phyloP scores from a whole-genome alignment of 2,888 invertebrate genomes.

The Pollenia amentaria region DNA sequence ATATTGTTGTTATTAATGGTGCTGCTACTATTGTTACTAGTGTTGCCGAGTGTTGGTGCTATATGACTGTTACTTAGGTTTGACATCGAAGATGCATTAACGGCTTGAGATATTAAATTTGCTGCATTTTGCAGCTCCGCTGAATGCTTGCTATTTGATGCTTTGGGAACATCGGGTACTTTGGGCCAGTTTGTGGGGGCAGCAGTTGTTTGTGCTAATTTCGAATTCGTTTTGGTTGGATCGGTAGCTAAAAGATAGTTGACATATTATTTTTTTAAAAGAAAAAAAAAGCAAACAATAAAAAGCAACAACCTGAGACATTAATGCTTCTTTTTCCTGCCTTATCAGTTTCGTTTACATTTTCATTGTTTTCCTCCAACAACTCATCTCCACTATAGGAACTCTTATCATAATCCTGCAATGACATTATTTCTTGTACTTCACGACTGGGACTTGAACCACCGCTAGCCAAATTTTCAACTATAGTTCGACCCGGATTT shows the following conservation, averaged over 20 bases:
- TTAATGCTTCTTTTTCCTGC: conserved; percentile 32
- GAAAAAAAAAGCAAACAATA: neutral
- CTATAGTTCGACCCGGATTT: conserved; percentile 79
- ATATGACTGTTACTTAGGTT: conserved; percentile 71
- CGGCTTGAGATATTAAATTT: conserved; percentile 82
- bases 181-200: conserved; percentile 78
- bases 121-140: conserved; percentile 82
- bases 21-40: conserved; percentile 64
- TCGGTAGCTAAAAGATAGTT: conserved; percentile 67
- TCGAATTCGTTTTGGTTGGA: conserved; percentile 71
- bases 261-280: neutral
- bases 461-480: conserved; percentile 87
- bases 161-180: conserved; percentile 79
- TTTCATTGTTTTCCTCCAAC: conserved; percentile 63
- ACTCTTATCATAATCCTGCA: conserved; percentile 85
- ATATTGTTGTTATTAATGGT: conserved; percentile 66
- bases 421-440: conserved; percentile 93
- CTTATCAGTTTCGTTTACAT: conserved; percentile 47
- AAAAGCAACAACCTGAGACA: conserved; percentile 61
- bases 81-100: conserved; percentile 76
- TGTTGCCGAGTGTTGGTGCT: conserved; percentile 68
- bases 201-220: conserved; percentile 63
- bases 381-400: conserved; percentile 78
- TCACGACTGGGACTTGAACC: conserved; percentile 95
- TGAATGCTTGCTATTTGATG: conserved; percentile 80